Base-by-base conservation (phyloP, 1,140 invertebrate species). In the Wiebesia pumilae region DNA sequence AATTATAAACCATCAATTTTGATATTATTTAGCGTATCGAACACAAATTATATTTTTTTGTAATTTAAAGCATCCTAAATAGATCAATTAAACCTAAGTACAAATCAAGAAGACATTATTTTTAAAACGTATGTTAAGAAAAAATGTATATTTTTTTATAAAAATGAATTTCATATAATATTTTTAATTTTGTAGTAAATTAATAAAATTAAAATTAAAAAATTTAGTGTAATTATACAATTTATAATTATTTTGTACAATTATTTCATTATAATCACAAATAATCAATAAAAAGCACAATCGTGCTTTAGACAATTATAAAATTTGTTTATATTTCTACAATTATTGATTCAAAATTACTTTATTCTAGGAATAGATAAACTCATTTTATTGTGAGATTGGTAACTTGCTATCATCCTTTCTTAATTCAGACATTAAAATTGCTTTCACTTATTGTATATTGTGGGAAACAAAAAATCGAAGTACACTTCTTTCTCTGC, bases 351-450 rank as follows among this genome's bases (percentile, higher is more conserved):
- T 62, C 58, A 4, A 62, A 62, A 0, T 2, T 27, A 62, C 24
- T 27, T 4, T 27, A 62, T 21, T 21, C 16, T 54, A 54, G 19
- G 51, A 54, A 27, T 24, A 9, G 33, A 24, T 3, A 6, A 40
- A 65, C n/a, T n/a, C n/a, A n/a, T n/a, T n/a, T n/a, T n/a, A n/a
- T n/a, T n/a, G n/a, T n/a, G n/a, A n/a, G n/a, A n/a, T n/a, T n/a
- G n/a, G n/a, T n/a, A 38, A 19, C 33, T 21, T 19, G 33, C 0
- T 4, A n/a, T 3, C 19, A 7, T 24, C 1, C 0, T n/a, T 43
- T 27, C 40, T 75, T 75, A 75, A 75, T 75, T 75, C 21, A 75
- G 71, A 75, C 40, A 75, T 75, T 75, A 43, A 75, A 73, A n/a
- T 27, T 4, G 43, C 40, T 43, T 75, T 75, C 38, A 43, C 14